Conservation (phyloP, 2,888 invertebrate genomes). For the Aphidius colemani region DNA sequence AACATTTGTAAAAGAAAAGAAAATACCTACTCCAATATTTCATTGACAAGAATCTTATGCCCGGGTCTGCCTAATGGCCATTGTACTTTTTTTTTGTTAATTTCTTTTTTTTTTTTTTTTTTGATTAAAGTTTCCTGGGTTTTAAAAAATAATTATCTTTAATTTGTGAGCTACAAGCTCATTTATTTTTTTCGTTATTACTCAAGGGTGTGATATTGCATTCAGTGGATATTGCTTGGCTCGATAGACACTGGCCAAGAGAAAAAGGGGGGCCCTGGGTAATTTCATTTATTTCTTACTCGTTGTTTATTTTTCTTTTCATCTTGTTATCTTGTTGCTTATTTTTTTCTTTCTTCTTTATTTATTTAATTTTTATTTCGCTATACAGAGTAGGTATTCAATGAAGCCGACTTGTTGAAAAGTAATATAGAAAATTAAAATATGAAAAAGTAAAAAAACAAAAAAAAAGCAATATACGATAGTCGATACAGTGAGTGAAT, state of each 20-base stretch:
- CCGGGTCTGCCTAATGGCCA: slow-evolving; percentile 49
- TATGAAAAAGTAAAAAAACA: too few relatives aligned
- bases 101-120: slow-evolving; percentile 16
- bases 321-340: slow-evolving; percentile 4
- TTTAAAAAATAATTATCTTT: slow-evolving; percentile 60
- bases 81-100: slow-evolving; percentile 19
- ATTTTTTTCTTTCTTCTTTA: slow-evolving; percentile 8
- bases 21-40: slow-evolving; percentile 55
- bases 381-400: not conserved
- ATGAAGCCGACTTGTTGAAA: too few relatives aligned
- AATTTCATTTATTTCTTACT: slow-evolving; percentile 8
- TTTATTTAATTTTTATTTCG: slow-evolving; percentile 11
- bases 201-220: slow-evolving; percentile 15
- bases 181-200: slow-evolving; percentile 44
- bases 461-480: too few relatives aligned
- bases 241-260: not conserved
- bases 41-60: slow-evolving; percentile 60
- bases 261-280: not conserved
- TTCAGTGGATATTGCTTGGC: slow-evolving; percentile 6
- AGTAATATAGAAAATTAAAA: too few relatives aligned
- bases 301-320: slow-evolving; percentile 11
- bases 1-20: slow-evolving; percentile 31
- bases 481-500: too few relatives aligned
- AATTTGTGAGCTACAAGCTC: slow-evolving; percentile 53
- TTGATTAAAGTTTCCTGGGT: slow-evolving; percentile 55